Base-by-base conservation (phyloP, 2,113 vertebrate genomes). In the Myotis lucifugus region DNA sequence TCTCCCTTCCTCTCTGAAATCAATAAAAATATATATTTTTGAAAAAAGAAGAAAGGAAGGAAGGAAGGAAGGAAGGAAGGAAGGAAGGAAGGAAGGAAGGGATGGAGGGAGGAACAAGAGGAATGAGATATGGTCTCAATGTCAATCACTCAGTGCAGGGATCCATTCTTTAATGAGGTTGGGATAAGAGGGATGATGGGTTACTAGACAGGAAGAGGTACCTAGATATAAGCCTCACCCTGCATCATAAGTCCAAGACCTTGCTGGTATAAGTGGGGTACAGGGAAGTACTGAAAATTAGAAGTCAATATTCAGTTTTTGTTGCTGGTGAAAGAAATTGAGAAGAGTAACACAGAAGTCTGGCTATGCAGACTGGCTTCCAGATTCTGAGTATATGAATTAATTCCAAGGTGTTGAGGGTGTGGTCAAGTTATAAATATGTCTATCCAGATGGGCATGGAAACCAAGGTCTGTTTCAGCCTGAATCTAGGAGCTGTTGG, bases 301-400 rank as follows among this genome's bases (percentile, higher is more conserved):
- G 40, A 61, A 88, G 46, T 70, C 7, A 77, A 61, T n/a, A 76
- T 37, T 27, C 32, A 64, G 6, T 76, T 59, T 81, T 84, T 77
- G 19, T 66, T 72, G 42, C 6, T 37, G 74, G 10, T 83, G 9
- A 69, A 76, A 87, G 72, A 78, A 83, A 77, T 11, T 79, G 79
- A 59, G 14, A 84, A 82, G 56, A 86, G 34, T 90, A 87, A 95
- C 37, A 85, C 42, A 61, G 70, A 92, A 91, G 15, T 14, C 56
- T 40, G 27, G 34, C 40, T 86, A 11, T 89, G 48, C 88, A 93
- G 79, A 84, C 59, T 66, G 64, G 64, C 69, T 93, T 93, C 69
- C 14, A 59, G 52, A 85, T 48, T 95, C 40, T 95, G 8, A 40
- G 21, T 37, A 72, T 6, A 32, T 64, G 32, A 79, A 93, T 90